Evolutionary conservation across 2,113 vertebrate species (phyloP), one percentile per base, ranked within the genome.

Genomic region (Thamnaconus septentrionalis): DNA sequence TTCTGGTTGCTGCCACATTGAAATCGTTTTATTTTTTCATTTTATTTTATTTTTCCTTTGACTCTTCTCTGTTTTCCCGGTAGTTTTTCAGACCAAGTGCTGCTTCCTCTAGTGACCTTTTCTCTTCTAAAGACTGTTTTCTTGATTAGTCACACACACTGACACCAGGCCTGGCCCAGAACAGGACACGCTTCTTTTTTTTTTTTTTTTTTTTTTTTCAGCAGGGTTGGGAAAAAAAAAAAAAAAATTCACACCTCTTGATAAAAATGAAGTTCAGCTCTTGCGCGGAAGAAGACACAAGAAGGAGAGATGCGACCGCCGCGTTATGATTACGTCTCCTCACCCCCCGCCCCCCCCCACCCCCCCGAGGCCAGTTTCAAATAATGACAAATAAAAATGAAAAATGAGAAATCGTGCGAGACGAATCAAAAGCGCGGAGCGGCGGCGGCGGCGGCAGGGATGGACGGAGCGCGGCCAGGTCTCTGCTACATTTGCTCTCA

Each of bases 281-380:
- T 73, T 31, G 18, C 18, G 18, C 18, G 18, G 18, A 31, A 31
- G 18, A 31, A 31, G 18, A 31, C 18, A 31, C 18, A 31, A 31
- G 18, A 31, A 31, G 18, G 18, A 31, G 18, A 2, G 18, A 31
- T 31, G 18, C 2, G 18, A 31, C 1, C 18, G 18, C 18, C 18
- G 18, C 2, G 18, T 31, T 31, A 31, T 31, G 18, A 31, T 31
- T 31, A 31, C 18, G 18, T 31, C 18, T 31, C 18, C 18, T 31
- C 18, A 31, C 2, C 2, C 18, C 18, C 18, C 18, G 1, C 18
- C 18, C 18, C 18, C 18, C 18, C 18, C 18, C 18, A 1, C 18
- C 2, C 18, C 18, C 63, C n/a, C 10, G 46, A 91, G 92, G 95
- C 94, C 94, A 93, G 75, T 90, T 89, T 86, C 18, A 31, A 31